Evolutionary conservation across 2,113 vertebrate species (phyloP).

Genomic region (Platichthys stellatus): DNA sequence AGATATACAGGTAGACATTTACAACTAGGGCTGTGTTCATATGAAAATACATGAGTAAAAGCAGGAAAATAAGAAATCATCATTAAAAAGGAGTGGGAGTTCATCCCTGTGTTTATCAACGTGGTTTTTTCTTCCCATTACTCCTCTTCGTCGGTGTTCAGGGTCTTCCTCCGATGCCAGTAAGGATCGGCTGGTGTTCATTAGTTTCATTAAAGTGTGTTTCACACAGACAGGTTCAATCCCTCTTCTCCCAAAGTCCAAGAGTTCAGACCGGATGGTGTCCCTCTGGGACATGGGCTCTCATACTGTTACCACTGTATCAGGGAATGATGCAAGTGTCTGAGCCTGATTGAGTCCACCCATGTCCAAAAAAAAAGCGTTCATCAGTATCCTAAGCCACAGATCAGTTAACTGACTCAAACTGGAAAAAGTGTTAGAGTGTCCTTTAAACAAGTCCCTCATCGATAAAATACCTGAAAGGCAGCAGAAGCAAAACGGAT

Average conservation of each 20-base stretch:
- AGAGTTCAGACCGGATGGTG: not conserved
- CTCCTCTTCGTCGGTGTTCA: not conserved
- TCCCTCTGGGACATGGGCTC: not conserved
- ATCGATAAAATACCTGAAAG: slow-evolving; percentile 14
- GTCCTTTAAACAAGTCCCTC: not conserved
- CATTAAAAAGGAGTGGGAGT: not conserved
- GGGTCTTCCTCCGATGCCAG: not conserved
- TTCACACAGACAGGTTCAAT: not conserved
- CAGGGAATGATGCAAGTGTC: slow-evolving; percentile 28
- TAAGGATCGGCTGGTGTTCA: slow-evolving; percentile 30
- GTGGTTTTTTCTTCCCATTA: slow-evolving; percentile 12
- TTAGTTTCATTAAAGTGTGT: not conserved
- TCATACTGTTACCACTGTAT: not conserved
- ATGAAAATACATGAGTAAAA: slow-evolving; percentile 14
- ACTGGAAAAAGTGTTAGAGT: not conserved
- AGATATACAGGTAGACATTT: slow-evolving; percentile 16
- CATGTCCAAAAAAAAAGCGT: not conserved
- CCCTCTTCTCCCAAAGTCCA: not conserved
- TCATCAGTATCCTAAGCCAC: not conserved
- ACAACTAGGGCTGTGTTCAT: slow-evolving; percentile 27
- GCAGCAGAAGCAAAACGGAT: slow-evolving; percentile 34
- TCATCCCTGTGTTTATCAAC: not conserved
- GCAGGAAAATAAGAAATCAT: not conserved
- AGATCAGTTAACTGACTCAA: not conserved
- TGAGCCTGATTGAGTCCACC: not conserved